These are phyloP conservation scores for Omphaloscelis lunosa DNA, from an alignment of 2,888 invertebrate species.

Conservation along the genomic window DNA sequence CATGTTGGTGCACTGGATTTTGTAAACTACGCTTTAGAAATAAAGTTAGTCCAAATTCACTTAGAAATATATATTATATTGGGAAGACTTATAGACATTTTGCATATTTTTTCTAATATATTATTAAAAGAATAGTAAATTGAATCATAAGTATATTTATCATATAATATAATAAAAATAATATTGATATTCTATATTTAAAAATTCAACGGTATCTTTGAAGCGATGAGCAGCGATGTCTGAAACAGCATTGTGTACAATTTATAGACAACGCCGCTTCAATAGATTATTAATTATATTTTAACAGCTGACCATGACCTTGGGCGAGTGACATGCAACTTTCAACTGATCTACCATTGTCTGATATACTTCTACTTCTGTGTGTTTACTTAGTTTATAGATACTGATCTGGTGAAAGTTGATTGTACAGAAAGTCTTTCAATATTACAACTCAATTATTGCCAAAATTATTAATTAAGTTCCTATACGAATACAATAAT, in stretches of 20 bases:
- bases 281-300: conserved; percentile 49
- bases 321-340: conserved; percentile 48
- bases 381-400: conserved; percentile 10
- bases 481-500: background rate
- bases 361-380: background rate
- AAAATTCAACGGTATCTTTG: conserved; percentile 55
- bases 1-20: conserved; percentile 84
- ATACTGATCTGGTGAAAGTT: conserved; percentile 58
- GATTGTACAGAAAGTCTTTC: conserved; percentile 60
- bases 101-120: conserved; percentile 81
- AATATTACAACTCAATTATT: conserved; percentile 53
- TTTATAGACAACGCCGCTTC: conserved; percentile 22
- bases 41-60: conserved; percentile 70
- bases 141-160: conserved; percentile 28
- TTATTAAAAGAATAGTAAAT: conserved; percentile 59
- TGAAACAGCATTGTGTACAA: conserved; percentile 1
- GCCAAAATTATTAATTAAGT: conserved; percentile 6
- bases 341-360: conserved; percentile 45
- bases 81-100: conserved; percentile 74
- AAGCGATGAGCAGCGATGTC: conserved; percentile 37
- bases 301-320: conserved; percentile 25
- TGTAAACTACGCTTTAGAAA: conserved; percentile 78
- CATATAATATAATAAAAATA: conserved; percentile 21
- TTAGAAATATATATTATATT: conserved; percentile 60
- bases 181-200: conserved; percentile 23